Percentiles rank a stretch among this genome's conserved stretches.
Evolutionary conservation across 2,113 vertebrate species (phyloP).

Genomic region (Procavia capensis): DNA sequence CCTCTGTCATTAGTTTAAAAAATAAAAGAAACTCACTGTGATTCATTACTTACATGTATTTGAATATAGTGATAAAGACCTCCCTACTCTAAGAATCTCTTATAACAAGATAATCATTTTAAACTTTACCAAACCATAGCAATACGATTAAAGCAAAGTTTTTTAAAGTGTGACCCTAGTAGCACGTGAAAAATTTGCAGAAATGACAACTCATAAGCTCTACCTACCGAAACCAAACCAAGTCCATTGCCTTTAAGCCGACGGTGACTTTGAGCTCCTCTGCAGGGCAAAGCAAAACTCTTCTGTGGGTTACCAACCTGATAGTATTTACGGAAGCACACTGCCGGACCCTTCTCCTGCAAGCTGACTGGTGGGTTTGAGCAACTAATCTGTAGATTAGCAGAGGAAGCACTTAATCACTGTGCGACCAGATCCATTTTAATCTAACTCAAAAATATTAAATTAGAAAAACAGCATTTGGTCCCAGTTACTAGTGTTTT

Average conservation of each 20-base stretch:
- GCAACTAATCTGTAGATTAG: neutral
- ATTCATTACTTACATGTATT: neutral
- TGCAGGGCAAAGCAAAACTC: neutral
- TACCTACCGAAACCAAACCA: neutral
- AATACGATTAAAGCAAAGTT: conserved; percentile 16
- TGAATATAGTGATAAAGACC: neutral
- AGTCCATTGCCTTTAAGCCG: neutral
- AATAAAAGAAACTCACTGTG: neutral
- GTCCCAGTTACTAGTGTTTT: neutral
- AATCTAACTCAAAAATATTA: neutral
- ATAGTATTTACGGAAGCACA: no score
- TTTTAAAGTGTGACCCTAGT: neutral
- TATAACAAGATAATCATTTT: neutral
- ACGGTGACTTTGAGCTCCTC: no score
- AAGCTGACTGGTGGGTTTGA: neutral
- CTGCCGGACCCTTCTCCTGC: no score
- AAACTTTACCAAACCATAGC: neutral
- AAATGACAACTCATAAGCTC: neutral
- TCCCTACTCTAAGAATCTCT: neutral
- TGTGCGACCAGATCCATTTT: no score
- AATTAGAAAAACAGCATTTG: neutral
- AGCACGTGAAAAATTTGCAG: neutral
- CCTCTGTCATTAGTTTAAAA: neutral
- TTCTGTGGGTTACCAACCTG: neutral
- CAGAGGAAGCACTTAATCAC: no score